Evolutionary conservation across 2,797 vertebrate genomes (phyloP).

Genomic region (Phylloscopus collybita): DNA sequence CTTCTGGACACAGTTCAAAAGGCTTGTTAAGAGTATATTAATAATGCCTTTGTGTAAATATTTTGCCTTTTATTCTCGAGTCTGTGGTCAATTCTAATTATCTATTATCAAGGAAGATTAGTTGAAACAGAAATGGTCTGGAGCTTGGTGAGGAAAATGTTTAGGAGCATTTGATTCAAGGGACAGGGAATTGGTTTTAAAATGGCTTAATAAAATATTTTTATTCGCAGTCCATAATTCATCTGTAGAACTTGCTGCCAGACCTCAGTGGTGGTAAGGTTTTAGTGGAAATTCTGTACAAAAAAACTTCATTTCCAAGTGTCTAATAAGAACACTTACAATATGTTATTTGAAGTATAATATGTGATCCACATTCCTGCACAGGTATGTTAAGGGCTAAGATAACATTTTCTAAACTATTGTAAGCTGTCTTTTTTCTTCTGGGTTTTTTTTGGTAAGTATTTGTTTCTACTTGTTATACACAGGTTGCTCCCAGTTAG

Average conservation of each 20-base stretch:
- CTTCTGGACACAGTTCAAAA: not conserved
- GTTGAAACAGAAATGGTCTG: not conserved
- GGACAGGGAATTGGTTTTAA: not conserved
- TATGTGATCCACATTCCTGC: not conserved
- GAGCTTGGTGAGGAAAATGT: not conserved
- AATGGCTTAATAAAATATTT: slow-evolving; percentile 2
- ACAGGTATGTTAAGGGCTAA: not conserved
- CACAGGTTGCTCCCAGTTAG: not conserved
- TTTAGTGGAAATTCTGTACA: not conserved
- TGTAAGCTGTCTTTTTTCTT: not conserved
- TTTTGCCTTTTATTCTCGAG: not conserved
- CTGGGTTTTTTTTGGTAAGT: not conserved
- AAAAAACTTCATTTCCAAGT: not conserved
- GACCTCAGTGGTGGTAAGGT: not conserved
- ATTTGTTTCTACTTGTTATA: not conserved
- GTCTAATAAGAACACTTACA: not conserved
- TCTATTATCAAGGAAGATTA: not conserved
- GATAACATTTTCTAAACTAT: not conserved
- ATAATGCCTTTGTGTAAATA: not conserved
- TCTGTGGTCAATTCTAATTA: not conserved
- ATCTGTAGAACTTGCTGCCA: not conserved
- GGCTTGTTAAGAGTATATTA: not conserved
- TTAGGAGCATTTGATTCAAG: not conserved
- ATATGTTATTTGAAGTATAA: not conserved
- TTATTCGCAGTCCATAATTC: not conserved